Percentiles rank a stretch among this genome's conserved stretches.
Evolutionary conservation across 2,888 invertebrate species (phyloP).

Genomic region (Sphaeridia pumilis): DNA sequence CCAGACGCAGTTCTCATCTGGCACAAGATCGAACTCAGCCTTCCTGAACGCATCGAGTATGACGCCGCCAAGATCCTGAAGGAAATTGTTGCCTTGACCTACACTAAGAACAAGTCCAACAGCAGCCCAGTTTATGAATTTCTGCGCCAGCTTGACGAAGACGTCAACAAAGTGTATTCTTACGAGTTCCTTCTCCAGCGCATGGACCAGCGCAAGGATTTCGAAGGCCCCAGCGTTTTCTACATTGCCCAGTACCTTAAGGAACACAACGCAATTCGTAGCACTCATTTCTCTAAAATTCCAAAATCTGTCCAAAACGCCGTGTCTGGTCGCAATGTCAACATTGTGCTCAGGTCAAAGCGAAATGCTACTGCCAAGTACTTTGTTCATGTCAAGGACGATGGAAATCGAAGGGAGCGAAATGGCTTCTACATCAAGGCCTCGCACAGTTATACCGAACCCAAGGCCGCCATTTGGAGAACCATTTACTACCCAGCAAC

Average conservation of each 20-base stretch:
- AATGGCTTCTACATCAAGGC: constrained; percentile 10
- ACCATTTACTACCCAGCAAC: constrained; percentile 6
- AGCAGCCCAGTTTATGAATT: constrained; percentile 8
- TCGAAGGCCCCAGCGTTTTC: constrained; percentile 9
- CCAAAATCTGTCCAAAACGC: constrained; percentile 14
- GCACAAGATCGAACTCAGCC: constrained; percentile 11
- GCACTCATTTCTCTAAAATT: constrained; percentile 7
- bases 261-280: constrained; percentile 13
- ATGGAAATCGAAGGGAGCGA: constrained; percentile 9
- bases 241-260: constrained; percentile 14
- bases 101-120: constrained; percentile 13
- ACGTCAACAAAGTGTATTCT: constrained; percentile 11
- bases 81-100: constrained; percentile 9
- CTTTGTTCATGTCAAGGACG: constrained; percentile 12
- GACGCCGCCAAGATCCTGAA: constrained; percentile 4
- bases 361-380: not conserved
- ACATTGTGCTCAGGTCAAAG: constrained; percentile 3
- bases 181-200: constrained; percentile 10
- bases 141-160: constrained; percentile 2
- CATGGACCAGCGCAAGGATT: constrained; percentile 6
- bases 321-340: constrained; percentile 6
- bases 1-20: constrained; percentile 2
- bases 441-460: constrained; percentile 10
- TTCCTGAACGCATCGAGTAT: constrained; percentile 5
- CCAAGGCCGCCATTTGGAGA: constrained; percentile 12